These are phyloP conservation scores for Philypnodon macrostomus DNA, from an alignment of 2,797 vertebrate species.

Conservation along the genomic window DNA sequence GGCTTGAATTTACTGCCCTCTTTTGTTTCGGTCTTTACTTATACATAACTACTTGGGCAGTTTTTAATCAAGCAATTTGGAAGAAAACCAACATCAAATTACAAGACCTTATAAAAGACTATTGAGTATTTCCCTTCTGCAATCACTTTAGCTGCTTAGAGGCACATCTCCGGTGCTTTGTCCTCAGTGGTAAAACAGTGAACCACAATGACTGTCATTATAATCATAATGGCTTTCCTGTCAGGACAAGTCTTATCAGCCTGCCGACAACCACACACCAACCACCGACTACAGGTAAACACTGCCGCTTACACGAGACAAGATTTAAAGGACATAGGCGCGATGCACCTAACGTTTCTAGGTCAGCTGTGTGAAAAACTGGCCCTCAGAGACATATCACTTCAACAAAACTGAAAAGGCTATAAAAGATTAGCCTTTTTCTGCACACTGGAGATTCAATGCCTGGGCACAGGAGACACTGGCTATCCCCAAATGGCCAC, in stretches of 20 bases:
- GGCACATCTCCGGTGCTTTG: conserved; percentile 56
- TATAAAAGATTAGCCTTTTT: conserved; percentile 42
- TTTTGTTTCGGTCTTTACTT: conserved; percentile 27
- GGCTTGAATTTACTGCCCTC: too few relatives aligned
- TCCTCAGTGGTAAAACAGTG: conserved; percentile 52
- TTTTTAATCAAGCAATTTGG: conserved; percentile 46
- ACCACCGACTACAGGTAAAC: conserved; percentile 59
- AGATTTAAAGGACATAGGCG: conserved; percentile 23
- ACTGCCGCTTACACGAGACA: conserved; percentile 29
- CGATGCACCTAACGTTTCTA: conserved; percentile 45
- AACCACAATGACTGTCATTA: conserved; percentile 67
- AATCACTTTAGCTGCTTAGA: conserved; percentile 61
- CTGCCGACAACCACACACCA: conserved; percentile 46
- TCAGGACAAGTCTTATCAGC: conserved; percentile 57
- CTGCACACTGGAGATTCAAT: conserved; percentile 19
- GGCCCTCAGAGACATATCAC: conserved; percentile 36
- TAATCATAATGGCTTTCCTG: conserved; percentile 64
- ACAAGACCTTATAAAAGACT: conserved; percentile 55
- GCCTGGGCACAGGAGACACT: conserved; percentile 35
- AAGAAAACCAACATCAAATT: conserved; percentile 47
- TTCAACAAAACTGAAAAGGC: conserved; percentile 48
- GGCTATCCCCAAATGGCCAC: conserved; percentile 34
- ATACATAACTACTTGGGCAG: conserved; percentile 35
- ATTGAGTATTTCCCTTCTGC: conserved; percentile 57
- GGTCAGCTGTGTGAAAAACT: conserved; percentile 44